Evolutionary conservation across 1,140 invertebrate genomes (phyloP).

Genomic region (Odontomachus brunneus): DNA sequence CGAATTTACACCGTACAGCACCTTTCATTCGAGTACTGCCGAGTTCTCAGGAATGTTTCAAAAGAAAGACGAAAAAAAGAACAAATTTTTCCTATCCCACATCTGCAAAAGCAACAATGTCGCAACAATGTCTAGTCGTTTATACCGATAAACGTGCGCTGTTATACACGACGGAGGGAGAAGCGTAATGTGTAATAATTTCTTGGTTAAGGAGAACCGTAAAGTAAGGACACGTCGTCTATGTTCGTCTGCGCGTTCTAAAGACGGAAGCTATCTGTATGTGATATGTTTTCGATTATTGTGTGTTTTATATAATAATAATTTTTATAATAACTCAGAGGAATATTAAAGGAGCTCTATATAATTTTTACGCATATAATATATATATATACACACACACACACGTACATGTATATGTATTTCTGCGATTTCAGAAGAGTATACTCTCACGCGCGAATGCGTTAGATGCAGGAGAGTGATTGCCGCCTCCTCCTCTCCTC

Average conservation of each 20-base stretch:
- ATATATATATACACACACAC: too few relatives aligned
- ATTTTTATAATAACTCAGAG: conserved; percentile 25
- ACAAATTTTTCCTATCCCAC: conserved; percentile 51
- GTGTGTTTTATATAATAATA: conserved; percentile 57
- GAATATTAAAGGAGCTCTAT: conserved; percentile 41
- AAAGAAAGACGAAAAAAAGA: conserved; percentile 4
- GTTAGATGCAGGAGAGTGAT: conserved; percentile 37
- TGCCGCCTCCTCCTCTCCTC: not conserved
- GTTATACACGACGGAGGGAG: conserved; percentile 39
- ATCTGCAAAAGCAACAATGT: conserved; percentile 34
- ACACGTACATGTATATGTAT: conserved; percentile 27
- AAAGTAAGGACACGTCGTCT: conserved; percentile 40
- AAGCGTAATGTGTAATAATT: conserved; percentile 44
- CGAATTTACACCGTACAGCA: conserved; percentile 18
- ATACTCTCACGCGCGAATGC: not conserved
- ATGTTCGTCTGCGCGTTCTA: conserved; percentile 18
- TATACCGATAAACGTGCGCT: conserved; percentile 57
- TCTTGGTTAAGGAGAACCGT: conserved; percentile 38
- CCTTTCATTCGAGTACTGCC: conserved; percentile 48
- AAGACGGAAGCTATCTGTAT: conserved; percentile 48
- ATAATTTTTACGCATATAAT: conserved; percentile 61
- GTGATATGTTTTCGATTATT: conserved; percentile 67
- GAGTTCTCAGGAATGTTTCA: conserved; percentile 64
- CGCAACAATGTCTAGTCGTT: conserved; percentile 72
- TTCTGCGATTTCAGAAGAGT: conserved; percentile 40